These are phyloP conservation scores for Pteronotus mesoamericanus DNA, from an alignment of 2,797 vertebrate genomes.

Conservation along the genomic window DNA sequence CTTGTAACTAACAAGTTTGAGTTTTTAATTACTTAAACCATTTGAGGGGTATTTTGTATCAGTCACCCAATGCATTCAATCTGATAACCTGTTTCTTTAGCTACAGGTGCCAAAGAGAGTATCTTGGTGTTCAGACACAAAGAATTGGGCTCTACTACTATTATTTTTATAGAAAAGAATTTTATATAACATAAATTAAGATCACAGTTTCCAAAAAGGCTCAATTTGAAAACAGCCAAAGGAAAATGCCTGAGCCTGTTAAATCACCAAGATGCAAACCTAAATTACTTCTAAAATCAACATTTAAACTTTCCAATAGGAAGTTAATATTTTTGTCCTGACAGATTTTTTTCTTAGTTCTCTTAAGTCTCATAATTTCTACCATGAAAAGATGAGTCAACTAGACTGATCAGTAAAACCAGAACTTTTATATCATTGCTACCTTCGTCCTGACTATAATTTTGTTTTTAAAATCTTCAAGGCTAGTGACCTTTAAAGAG, in stretches of 20 bases:
- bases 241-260: background rate
- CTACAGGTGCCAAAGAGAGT: background rate
- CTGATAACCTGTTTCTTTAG: background rate
- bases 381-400: conserved; percentile 6
- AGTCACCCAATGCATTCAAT: background rate
- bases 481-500: background rate
- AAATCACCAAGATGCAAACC: background rate
- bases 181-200: conserved; percentile 22
- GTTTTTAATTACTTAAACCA: background rate
- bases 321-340: conserved; percentile 21
- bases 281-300: conserved; percentile 34
- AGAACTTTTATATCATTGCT: background rate
- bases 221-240: conserved; percentile 25
- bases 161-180: background rate
- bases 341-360: background rate
- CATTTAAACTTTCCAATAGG: conserved; percentile 7
- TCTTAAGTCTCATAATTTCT: conserved; percentile 9
- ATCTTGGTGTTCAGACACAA: background rate
- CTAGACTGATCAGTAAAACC: background rate
- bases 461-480: conserved; percentile 44
- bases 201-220: background rate
- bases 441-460: background rate
- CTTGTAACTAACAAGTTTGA: background rate
- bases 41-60: background rate
- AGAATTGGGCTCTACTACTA: background rate